These are phyloP conservation scores for Napeogenes sylphis DNA, from an alignment of 2,888 invertebrate species.

Conservation along the genomic window DNA sequence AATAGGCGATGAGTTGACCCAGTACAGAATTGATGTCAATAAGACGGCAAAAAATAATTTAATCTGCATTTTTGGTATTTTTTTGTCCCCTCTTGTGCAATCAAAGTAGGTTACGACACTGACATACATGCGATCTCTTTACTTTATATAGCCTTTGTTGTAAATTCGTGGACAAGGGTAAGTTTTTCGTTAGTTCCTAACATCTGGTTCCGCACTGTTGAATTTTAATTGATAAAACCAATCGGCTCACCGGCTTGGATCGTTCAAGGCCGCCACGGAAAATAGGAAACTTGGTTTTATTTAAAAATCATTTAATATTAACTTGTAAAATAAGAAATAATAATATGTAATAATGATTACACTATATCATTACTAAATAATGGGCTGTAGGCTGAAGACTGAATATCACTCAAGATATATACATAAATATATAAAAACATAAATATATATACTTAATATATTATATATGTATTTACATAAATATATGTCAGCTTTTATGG, in stretches of 20 bases:
- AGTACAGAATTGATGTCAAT: slow-evolving; percentile 48
- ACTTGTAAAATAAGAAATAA: too few relatives aligned
- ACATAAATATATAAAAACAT: too few relatives aligned
- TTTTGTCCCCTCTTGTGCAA: slow-evolving; percentile 58
- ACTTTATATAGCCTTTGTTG: slow-evolving; percentile 65
- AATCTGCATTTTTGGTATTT: slow-evolving; percentile 54
- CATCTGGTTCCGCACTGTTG: slow-evolving; percentile 52
- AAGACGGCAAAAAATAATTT: slow-evolving; percentile 50
- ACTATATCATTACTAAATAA: too few relatives aligned
- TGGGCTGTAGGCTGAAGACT: too few relatives aligned
- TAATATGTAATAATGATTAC: too few relatives aligned
- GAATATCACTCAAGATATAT: too few relatives aligned
- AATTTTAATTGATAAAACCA: slow-evolving; percentile 43
- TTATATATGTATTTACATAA: too few relatives aligned
- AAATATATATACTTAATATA: too few relatives aligned
- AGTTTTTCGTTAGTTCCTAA: slow-evolving; percentile 53
- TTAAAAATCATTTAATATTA: too few relatives aligned
- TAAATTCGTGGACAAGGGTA: slow-evolving; percentile 59
- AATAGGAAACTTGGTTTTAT: too few relatives aligned
- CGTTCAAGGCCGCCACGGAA: slow-evolving; percentile 51
- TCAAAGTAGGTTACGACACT: slow-evolving; percentile 73
- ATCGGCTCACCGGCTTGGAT: slow-evolving; percentile 54
- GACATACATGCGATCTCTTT: slow-evolving; percentile 65
- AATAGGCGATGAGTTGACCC: slow-evolving; percentile 51
- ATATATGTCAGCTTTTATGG: too few relatives aligned